These are phyloP conservation scores for Aplidium turbinatum DNA, from an alignment of 23 tunicate species.

Conservation along the genomic window DNA sequence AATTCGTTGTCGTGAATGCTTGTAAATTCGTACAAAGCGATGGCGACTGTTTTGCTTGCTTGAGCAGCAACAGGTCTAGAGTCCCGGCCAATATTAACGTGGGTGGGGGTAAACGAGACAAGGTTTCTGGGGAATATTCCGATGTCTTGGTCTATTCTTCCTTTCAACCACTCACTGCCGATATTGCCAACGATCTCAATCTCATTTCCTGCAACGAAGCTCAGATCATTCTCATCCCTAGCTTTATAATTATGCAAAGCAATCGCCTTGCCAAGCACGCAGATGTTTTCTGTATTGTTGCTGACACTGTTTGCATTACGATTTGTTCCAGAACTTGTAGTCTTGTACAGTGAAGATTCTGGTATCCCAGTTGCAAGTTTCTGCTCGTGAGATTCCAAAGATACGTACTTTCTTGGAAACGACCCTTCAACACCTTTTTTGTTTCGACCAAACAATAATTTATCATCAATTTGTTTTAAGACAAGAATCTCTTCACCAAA, in stretches of 20 bases:
- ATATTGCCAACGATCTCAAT: slow-evolving; percentile 16
- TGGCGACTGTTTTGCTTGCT: background rate
- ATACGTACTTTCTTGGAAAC: slow-evolving; percentile 49
- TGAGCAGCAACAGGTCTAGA: background rate
- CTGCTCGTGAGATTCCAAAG: too few species aligned
- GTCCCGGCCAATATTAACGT: background rate
- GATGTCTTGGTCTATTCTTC: background rate
- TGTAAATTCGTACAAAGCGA: slow-evolving; percentile 47
- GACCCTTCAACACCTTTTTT: slow-evolving; percentile 63
- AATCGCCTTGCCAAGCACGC: slow-evolving; percentile 9
- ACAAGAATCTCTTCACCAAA: slow-evolving; percentile 50
- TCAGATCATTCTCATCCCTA: slow-evolving; percentile 15
- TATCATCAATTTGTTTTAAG: slow-evolving; percentile 37
- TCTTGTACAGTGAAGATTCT: too few species aligned
- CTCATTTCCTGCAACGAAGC: slow-evolving; percentile 14
- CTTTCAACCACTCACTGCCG: slow-evolving; percentile 31
- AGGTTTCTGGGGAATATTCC: slow-evolving; percentile 41
- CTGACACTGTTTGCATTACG: too few species aligned
- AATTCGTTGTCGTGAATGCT: slow-evolving; percentile 54
- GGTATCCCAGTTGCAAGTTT: too few species aligned
- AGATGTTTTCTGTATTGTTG: too few species aligned
- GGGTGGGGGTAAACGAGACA: background rate
- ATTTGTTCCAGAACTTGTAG: too few species aligned
- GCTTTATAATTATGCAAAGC: slow-evolving; percentile 20
- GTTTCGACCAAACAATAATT: slow-evolving; percentile 54